These are phyloP conservation scores for Manduca sexta DNA, from an alignment of 1,140 invertebrate species.

Conservation along the genomic window DNA sequence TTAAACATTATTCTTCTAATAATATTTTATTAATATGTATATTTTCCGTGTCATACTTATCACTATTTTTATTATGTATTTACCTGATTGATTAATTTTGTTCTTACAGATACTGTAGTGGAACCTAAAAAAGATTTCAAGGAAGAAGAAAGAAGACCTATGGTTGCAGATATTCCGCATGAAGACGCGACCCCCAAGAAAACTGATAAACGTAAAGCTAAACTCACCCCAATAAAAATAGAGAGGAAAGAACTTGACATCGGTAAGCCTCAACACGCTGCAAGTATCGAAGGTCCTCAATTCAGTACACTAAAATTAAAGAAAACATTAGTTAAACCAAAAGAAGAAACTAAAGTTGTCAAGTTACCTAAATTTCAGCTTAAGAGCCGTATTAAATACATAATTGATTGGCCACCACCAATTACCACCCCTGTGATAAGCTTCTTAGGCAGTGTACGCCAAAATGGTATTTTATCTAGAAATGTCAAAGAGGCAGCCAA, in stretches of 20 bases:
- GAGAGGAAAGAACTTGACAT: slow-evolving; percentile 54
- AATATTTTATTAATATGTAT: no score
- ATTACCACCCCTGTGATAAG: slow-evolving; percentile 72
- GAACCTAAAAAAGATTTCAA: no score
- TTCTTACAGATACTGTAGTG: no score
- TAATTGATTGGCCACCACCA: slow-evolving; percentile 76
- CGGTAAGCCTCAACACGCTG: slow-evolving; percentile 47
- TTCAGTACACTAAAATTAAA: slow-evolving; percentile 79
- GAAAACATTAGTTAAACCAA: slow-evolving; percentile 70
- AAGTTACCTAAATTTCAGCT: slow-evolving; percentile 79
- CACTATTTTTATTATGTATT: no score
- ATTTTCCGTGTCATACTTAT: no score
- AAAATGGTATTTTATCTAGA: slow-evolving; percentile 79
- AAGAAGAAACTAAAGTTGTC: slow-evolving; percentile 64
- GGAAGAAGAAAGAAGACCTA: slow-evolving; percentile 1
- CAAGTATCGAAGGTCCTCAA: slow-evolving; percentile 66
- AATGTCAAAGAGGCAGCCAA: slow-evolving; percentile 80
- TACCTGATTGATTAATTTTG: no score
- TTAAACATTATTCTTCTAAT: no score
- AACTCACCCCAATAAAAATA: slow-evolving; percentile 54
- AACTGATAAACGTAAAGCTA: slow-evolving; percentile 12
- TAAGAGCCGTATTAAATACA: slow-evolving; percentile 77
- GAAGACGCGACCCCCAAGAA: neutral
- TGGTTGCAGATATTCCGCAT: neutral
- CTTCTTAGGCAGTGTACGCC: slow-evolving; percentile 68